Base-by-base conservation (phyloP, 2,888 invertebrate species). In the Caenorhabditis angaria region DNA sequence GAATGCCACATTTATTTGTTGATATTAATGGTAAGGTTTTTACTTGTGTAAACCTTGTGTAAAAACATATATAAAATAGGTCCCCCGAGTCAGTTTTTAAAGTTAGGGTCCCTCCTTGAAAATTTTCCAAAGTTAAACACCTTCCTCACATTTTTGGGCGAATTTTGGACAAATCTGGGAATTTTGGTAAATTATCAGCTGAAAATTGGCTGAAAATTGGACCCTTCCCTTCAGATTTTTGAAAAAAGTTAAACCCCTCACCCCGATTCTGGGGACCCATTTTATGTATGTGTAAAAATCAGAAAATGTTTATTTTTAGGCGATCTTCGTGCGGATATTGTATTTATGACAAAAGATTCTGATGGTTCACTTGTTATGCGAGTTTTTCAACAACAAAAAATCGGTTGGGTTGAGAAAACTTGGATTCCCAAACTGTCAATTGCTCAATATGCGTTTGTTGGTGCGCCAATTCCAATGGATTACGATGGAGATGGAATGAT, bases 281-380 rank as follows among this genome's bases (percentile, higher is more conserved):
- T n/a, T n/a, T n/a, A n/a, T n/a, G n/a, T n/a, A n/a, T n/a, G n/a
- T n/a, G n/a, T n/a, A n/a, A n/a, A n/a, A n/a, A n/a, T n/a, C n/a
- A n/a, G n/a, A 18, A 27, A 53, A 27, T 22, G 6, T 53, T 18
- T 29, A 25, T 58, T 70, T 71, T 27, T 32, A 71, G 65, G 57
- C 2, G 86, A 86, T 35, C 58, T 82, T 20, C 65, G 76, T n/a
- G 70, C 86, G 14, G 85, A 87, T 27, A 69, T 86, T 22, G 72
- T 85, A 6, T 78, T 85, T 50, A 82, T 81, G 70, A 73, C 79
- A 22, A 64, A 70, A 27, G 73, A 66, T 1, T 54, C 53, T 2
- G 68, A 80, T 29, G 61, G 67, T 29, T 73, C 64, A 20, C 56
- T 70, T 14, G 29, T 35, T 0, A 71, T 67, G 63, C 32, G 58